These are phyloP conservation scores for Netelia melanura DNA, from an alignment of 2,888 invertebrate genomes.

Conservation along the genomic window DNA sequence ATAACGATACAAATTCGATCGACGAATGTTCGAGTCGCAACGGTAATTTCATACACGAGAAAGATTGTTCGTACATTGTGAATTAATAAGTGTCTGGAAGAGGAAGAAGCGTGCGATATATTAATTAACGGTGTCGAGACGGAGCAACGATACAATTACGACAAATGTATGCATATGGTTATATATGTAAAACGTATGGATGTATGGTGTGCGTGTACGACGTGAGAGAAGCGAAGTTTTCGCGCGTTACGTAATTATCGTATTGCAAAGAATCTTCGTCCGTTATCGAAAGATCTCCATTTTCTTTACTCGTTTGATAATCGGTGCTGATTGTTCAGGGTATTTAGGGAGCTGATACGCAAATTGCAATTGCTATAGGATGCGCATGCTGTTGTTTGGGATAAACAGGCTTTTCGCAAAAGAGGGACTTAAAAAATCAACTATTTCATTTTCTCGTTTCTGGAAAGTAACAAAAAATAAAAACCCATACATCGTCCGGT, in stretches of 20 bases:
- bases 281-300: neutral
- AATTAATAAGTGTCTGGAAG: slow-evolving; percentile 2
- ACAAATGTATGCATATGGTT: slow-evolving; percentile 5
- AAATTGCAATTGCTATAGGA: neutral
- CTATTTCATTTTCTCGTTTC: too few relatives aligned
- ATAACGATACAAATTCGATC: slow-evolving; percentile 17
- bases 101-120: neutral
- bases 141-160: slow-evolving; percentile 43
- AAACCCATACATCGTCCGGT: neutral
- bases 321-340: slow-evolving; percentile 56
- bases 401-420: neutral
- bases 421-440: too few relatives aligned
- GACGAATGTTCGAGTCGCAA: slow-evolving; percentile 30
- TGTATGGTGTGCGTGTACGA: neutral
- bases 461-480: neutral
- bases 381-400: neutral
- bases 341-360: slow-evolving; percentile 38
- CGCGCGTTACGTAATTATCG: slow-evolving; percentile 4
- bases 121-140: neutral
- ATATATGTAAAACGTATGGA: neutral
- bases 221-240: neutral
- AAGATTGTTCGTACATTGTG: slow-evolving; percentile 34
- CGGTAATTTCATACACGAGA: slow-evolving; percentile 52
- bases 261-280: neutral
- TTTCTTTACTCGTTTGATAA: slow-evolving; percentile 29